phyloP scores from a whole-genome alignment of 1,140 invertebrate genomes.

The Wiebesia pumilae region DNA sequence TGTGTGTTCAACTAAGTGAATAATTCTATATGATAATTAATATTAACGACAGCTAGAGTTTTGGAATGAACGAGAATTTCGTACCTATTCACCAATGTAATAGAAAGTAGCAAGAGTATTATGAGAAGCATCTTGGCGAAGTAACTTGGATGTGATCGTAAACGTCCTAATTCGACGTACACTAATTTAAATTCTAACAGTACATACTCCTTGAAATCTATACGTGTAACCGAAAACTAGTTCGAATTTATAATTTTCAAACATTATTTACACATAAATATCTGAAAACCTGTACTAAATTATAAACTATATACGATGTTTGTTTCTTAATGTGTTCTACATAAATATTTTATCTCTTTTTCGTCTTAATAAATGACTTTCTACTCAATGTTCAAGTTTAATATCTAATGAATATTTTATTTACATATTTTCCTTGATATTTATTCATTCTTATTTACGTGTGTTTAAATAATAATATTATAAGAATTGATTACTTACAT shows the following conservation, averaged over 20 bases:
- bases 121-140: slow-evolving; percentile 85
- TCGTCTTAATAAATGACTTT: too few relatives aligned
- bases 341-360: too few relatives aligned
- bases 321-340: not conserved
- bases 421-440: too few relatives aligned
- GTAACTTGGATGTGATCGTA: slow-evolving; percentile 89
- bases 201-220: not conserved
- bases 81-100: slow-evolving; percentile 33
- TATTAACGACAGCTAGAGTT: slow-evolving; percentile 36
- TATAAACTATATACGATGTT: not conserved
- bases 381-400: too few relatives aligned
- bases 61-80: not conserved
- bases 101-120: slow-evolving; percentile 82
- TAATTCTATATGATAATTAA: slow-evolving; percentile 33
- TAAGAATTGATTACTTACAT: too few relatives aligned
- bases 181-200: slow-evolving; percentile 81
- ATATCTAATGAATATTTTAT: too few relatives aligned
- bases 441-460: too few relatives aligned
- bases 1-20: slow-evolving; percentile 60
- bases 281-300: not conserved
- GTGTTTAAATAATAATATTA: too few relatives aligned
- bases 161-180: slow-evolving; percentile 88
- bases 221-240: not conserved
- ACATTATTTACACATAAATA: not conserved
- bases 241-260: not conserved